These are phyloP conservation scores for Aphelocoma coerulescens DNA, from an alignment of 2,113 vertebrate species.

Conservation along the genomic window DNA sequence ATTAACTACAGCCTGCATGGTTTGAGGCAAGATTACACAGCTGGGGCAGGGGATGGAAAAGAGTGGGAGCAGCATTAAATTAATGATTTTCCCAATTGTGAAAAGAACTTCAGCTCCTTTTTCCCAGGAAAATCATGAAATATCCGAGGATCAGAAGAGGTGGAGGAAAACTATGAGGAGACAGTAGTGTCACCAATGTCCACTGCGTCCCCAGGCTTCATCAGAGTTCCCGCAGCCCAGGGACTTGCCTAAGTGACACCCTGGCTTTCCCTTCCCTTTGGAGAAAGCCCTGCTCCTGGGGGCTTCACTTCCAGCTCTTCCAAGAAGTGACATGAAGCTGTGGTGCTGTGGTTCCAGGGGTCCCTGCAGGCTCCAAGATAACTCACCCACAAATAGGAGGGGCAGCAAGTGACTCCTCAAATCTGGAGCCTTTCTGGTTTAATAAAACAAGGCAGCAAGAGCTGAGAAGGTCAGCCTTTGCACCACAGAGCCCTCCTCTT, in stretches of 20 bases:
- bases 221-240: neutral
- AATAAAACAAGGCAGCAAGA: neutral
- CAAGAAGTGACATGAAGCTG: neutral
- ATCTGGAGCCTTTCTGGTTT: neutral
- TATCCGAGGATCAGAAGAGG: neutral
- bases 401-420: too few relatives aligned
- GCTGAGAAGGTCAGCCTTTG: neutral
- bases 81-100: neutral
- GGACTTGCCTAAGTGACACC: neutral
- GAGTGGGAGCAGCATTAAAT: neutral
- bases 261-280: neutral
- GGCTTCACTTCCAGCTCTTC: neutral
- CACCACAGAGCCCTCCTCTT: neutral
- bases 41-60: neutral
- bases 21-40: neutral
- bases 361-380: rapidly evolving
- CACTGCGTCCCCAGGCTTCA: neutral
- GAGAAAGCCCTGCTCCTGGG: neutral
- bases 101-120: neutral
- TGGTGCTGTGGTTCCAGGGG: neutral
- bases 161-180: neutral
- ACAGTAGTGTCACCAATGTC: neutral
- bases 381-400: neutral
- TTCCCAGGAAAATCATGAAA: neutral
- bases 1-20: neutral